A percentile compares a stretch with the other conserved stretches of the same genome.
These are phyloP conservation scores for Enteromius argenteus DNA, from an alignment of 2,797 vertebrate species.

Conservation along the genomic window DNA sequence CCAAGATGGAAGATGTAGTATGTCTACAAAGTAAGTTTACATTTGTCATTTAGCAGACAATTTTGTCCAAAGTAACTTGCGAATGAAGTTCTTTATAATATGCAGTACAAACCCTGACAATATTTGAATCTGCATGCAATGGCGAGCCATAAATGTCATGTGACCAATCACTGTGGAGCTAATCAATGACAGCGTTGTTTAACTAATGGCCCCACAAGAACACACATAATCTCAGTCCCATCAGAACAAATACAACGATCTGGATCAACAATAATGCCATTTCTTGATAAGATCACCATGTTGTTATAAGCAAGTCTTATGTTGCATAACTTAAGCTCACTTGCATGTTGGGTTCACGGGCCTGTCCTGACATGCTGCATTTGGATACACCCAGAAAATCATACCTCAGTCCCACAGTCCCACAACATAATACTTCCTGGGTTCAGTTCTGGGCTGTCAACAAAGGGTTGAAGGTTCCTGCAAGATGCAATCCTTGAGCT, in stretches of 20 bases:
- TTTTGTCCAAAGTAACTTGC: no score
- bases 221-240: background rate
- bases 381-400: background rate
- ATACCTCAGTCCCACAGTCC: background rate
- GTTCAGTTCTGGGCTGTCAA: background rate
- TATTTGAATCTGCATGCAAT: background rate
- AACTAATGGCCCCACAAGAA: background rate
- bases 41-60: no score
- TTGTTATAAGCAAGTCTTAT: background rate
- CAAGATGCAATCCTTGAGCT: conserved; percentile 13
- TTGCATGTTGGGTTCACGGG: background rate
- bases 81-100: background rate
- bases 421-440: background rate
- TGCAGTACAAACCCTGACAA: background rate
- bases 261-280: background rate
- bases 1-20: background rate
- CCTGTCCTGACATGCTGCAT: conserved; percentile 26
- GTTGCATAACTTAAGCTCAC: background rate
- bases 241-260: background rate
- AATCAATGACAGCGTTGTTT: background rate
- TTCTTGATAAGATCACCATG: background rate
- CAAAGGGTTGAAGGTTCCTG: background rate
- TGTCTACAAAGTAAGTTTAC: background rate
- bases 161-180: background rate
- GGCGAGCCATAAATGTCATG: background rate